Conservation (phyloP, 2,797 vertebrate genomes). For the Leuciscus waleckii region DNA sequence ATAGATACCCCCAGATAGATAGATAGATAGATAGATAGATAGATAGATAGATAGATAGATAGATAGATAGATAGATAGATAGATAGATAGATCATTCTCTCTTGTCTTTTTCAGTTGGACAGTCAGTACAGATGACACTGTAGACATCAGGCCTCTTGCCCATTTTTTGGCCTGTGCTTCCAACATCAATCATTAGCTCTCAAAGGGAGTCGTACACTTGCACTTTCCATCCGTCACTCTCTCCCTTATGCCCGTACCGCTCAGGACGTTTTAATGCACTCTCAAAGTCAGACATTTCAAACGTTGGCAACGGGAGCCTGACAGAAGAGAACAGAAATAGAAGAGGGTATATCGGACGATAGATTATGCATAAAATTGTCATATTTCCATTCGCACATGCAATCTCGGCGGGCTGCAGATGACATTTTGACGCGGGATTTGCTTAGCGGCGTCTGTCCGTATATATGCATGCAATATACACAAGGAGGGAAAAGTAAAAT, state of each 20-base stretch:
- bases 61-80: neutral
- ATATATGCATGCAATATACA: constrained; percentile 20
- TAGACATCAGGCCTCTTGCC: constrained; percentile 63
- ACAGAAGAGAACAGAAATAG: constrained; percentile 17
- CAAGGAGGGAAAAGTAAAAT: constrained; percentile 35
- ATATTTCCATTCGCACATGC: constrained; percentile 22
- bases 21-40: neutral
- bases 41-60: neutral
- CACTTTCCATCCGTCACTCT: constrained; percentile 71
- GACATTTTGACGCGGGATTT: constrained; percentile 48
- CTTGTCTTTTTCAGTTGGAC: constrained; percentile 46
- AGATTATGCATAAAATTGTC: constrained; percentile 47
- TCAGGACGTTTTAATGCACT: constrained; percentile 70
- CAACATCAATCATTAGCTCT: constrained; percentile 73
- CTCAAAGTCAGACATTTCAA: constrained; percentile 72
- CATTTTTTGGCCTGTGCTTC: constrained; percentile 70
- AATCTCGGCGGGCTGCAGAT: constrained; percentile 27
- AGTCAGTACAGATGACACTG: constrained; percentile 59
- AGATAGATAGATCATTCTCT: constrained; percentile 51
- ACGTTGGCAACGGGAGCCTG: constrained; percentile 47
- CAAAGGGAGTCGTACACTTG: constrained; percentile 62
- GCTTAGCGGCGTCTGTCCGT: constrained; percentile 20
- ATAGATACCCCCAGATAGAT: neutral
- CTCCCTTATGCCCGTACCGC: constrained; percentile 66
- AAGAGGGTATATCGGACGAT: constrained; percentile 22